Base-by-base conservation (phyloP, 2,113 vertebrate species). In the Channa argus region DNA sequence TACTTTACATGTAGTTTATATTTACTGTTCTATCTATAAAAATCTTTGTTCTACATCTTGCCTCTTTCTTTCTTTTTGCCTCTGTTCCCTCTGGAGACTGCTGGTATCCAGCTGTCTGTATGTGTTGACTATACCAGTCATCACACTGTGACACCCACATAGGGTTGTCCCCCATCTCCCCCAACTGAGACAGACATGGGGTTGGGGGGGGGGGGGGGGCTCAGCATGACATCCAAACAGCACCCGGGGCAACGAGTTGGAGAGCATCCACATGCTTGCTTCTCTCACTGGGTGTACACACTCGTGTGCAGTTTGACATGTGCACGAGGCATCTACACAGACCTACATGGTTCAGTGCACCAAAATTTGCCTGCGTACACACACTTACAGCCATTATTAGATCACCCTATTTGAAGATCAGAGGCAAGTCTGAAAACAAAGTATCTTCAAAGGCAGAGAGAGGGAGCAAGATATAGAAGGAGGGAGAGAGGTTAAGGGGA, bases 81-180 rank as follows among this genome's bases (percentile, higher is more conserved):
- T 52, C 7, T 6, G 41, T 76, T 67, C 67, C 74, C 83, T 84
- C 6, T 3, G 63, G 90, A 86, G 74, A 59, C 44, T 79, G 71
- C 86, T 89, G 75, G 47, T 88, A 88, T 85, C 83, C 74, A 80
- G 83, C 90, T 91, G 91, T 92, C 88, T 88, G 70, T 74, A 71
- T 84, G 84, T 74, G 88, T 90, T 88, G 87, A 86, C 85, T 92
- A 84, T 74, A 88, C 87, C 86, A 89, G 90, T 82, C 86, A 69
- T 91, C 89, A 91, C 4, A 34, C 81, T 66, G 74, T 39, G 52
- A 72, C 79, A 54, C 71, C 66, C 53, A 63, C 56, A 43, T 63
- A 52, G 39, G 58, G 63, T 60, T 38, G 61, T 73, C 66, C 51
- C 55, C 84, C 71, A 24, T 44, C 65, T 46, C 80, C 62, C 83